A percentile compares a stretch with the other conserved stretches of the same genome.
Evolutionary conservation across 2,888 invertebrate species (phyloP).

Genomic region (Drosophila picticornis): DNA sequence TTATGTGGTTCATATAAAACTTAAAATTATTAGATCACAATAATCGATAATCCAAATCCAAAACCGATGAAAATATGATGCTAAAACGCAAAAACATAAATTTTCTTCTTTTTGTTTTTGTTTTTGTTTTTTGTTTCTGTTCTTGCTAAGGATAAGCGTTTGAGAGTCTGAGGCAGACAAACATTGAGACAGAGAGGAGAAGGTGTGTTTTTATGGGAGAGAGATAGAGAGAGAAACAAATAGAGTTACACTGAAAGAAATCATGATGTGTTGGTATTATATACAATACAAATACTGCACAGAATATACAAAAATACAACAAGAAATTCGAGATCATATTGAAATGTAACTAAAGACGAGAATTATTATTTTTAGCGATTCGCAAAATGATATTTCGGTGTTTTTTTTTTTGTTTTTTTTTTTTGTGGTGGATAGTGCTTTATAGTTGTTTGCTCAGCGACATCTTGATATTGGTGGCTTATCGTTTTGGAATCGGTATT

Average conservation of each 20-base stretch:
- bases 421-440: slow-evolving; percentile 4
- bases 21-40: slow-evolving; percentile 64
- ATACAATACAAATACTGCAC: slow-evolving; percentile 47
- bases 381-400: slow-evolving; percentile 8
- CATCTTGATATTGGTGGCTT: slow-evolving; percentile 8
- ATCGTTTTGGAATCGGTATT: background rate
- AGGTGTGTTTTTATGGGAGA: slow-evolving; percentile 5
- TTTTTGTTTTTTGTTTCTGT: slow-evolving; percentile 11
- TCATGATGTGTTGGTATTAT: slow-evolving; percentile 34
- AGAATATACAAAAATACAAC: slow-evolving; percentile 45
- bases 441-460: slow-evolving; percentile 20
- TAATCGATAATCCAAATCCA: slow-evolving; percentile 63
- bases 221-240: slow-evolving; percentile 14
- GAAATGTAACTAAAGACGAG: slow-evolving; percentile 32
- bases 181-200: background rate
- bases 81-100: slow-evolving; percentile 50
- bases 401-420: background rate
- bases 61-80: slow-evolving; percentile 52
- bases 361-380: slow-evolving; percentile 11
- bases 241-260: slow-evolving; percentile 48
- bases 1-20: slow-evolving; percentile 35
- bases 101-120: background rate
- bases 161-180: slow-evolving; percentile 24
- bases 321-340: slow-evolving; percentile 20
- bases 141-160: slow-evolving; percentile 35